Evolutionary conservation across 35 echinoderm and acorn worm species (phyloP).

Genomic region (Patiria miniata): DNA sequence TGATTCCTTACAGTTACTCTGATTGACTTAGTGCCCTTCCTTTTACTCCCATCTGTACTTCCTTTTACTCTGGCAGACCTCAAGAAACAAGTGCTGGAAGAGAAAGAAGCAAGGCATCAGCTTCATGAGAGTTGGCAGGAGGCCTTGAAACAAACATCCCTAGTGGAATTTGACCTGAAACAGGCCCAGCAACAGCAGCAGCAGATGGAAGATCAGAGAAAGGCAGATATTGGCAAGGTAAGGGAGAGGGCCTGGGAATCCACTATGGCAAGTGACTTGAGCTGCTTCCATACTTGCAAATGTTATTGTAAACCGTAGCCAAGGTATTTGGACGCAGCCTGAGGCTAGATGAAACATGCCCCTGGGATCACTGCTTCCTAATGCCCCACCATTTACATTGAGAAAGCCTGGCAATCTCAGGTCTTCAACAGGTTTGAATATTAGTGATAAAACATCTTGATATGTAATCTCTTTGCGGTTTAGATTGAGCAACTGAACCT

Average conservation of each 20-base stretch:
- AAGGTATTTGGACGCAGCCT: too few species aligned
- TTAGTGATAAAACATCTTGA: neutral
- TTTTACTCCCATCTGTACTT: neutral
- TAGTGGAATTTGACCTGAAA: conserved; percentile 85
- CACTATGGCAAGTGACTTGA: too few species aligned
- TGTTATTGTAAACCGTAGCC: too few species aligned
- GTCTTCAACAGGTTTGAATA: too few species aligned
- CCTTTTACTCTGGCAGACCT: conserved; percentile 71
- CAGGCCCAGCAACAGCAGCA: conserved; percentile 71
- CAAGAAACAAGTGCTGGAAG: conserved; percentile 50
- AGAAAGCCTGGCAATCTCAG: too few species aligned
- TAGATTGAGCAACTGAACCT: conserved; percentile 70
- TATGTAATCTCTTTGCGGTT: neutral
- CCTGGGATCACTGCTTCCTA: too few species aligned
- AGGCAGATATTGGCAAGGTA: conserved; percentile 68
- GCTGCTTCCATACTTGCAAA: too few species aligned
- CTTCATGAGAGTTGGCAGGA: conserved; percentile 53
- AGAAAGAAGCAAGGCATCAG: conserved; percentile 30
- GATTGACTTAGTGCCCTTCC: too few species aligned
- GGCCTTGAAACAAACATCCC: conserved; percentile 73
- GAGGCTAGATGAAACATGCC: too few species aligned
- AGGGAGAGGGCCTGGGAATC: too few species aligned
- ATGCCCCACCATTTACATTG: too few species aligned
- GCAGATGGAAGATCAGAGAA: conserved; percentile 57
- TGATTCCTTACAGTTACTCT: too few species aligned